A percentile compares a stretch with the other conserved stretches of the same genome.
phyloP scores from a whole-genome alignment of 2,113 vertebrate species.

The Coregonus clupeaformis region DNA sequence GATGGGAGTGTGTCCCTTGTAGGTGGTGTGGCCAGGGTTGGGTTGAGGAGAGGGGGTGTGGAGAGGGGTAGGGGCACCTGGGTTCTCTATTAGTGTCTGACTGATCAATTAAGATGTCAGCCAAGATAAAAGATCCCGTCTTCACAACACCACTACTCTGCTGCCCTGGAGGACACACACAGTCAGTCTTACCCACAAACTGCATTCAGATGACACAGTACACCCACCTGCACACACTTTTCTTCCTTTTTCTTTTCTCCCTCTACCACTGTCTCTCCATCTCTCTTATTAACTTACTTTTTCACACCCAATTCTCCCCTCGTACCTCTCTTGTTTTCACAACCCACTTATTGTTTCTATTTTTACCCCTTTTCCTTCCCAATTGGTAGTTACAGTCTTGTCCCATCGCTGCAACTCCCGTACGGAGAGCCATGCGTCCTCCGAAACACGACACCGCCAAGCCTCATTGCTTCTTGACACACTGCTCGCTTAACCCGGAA shows the following conservation, averaged over 20 bases:
- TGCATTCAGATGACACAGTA: background rate
- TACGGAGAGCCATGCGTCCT: too few species aligned
- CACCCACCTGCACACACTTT: background rate
- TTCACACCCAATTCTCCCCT: background rate
- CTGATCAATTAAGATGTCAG: conserved; percentile 75
- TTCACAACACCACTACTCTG: conserved; percentile 30
- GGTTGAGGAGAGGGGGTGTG: background rate
- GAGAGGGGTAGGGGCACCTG: conserved; percentile 28
- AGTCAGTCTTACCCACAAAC: conserved; percentile 32
- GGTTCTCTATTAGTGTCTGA: conserved; percentile 66
- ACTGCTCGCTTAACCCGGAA: too few species aligned
- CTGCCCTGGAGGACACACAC: conserved; percentile 27
- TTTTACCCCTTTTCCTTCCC: too few species aligned
- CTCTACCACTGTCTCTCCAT: background rate
- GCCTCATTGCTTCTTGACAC: too few species aligned
- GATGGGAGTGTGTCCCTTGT: background rate
- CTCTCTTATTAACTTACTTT: background rate
- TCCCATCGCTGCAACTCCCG: too few species aligned
- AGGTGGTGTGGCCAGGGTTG: background rate
- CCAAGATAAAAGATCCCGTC: conserved; percentile 73
- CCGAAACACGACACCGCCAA: too few species aligned
- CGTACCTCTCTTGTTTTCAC: background rate
- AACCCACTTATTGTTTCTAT: background rate
- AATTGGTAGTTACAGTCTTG: too few species aligned
- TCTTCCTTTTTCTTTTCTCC: background rate